Evolutionary conservation across 2,888 invertebrate species (phyloP).

Genomic region (Ametastegia equiseti): DNA sequence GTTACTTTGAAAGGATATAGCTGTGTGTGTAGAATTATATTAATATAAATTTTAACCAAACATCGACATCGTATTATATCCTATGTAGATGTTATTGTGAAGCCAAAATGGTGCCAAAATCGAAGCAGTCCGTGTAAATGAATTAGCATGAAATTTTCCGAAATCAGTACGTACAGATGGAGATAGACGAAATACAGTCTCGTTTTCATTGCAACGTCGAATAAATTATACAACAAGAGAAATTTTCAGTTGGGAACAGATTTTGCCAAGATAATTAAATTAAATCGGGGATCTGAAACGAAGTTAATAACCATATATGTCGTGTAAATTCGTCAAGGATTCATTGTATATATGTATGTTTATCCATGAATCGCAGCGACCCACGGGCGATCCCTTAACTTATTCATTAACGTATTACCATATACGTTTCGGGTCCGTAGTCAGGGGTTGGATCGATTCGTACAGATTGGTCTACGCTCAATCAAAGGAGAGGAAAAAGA

Average conservation of each 20-base stretch:
- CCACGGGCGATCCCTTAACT: constrained; percentile 10
- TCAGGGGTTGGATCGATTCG: not conserved
- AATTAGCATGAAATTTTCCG: not conserved
- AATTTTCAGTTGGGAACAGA: not conserved
- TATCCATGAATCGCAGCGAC: not conserved
- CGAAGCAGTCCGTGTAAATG: not conserved
- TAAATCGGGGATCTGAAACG: not conserved
- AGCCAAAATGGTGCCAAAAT: not conserved
- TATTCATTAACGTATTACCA: constrained; percentile 24
- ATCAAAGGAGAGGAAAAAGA: not conserved
- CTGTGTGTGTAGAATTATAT: too few relatives aligned
- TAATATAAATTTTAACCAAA: not conserved
- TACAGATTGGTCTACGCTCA: not conserved
- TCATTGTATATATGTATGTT: not conserved
- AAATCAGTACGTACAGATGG: too few relatives aligned
- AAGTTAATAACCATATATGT: not conserved
- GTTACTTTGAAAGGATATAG: too few relatives aligned
- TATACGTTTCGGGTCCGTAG: constrained; percentile 13
- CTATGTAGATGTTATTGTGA: not conserved
- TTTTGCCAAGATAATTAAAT: not conserved
- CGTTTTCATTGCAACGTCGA: not conserved
- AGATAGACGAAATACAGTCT: too few relatives aligned
- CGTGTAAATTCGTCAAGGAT: not conserved
- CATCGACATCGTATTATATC: not conserved
- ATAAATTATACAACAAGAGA: not conserved